A percentile compares a stretch with the other conserved stretches of the same genome.
Conservation (phyloP, 2,888 invertebrate species). For the Tetropium fuscum region DNA sequence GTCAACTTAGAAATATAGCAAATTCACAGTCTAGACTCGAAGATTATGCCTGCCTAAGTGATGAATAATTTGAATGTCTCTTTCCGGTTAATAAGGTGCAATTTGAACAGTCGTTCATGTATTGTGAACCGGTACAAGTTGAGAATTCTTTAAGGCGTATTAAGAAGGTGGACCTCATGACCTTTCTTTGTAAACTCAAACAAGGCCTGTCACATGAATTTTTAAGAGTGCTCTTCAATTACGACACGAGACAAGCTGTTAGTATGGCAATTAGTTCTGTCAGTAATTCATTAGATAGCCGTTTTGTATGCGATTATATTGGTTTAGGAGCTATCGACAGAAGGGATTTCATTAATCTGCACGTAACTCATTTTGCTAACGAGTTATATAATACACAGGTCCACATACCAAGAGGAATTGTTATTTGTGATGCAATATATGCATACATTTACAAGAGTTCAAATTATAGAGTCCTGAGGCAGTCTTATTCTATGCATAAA, state of each 20-base stretch:
- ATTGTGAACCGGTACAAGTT: not conserved
- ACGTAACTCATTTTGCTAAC: not conserved
- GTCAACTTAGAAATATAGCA: no score
- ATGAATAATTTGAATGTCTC: no score
- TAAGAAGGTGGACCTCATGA: not conserved
- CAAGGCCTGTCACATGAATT: not conserved
- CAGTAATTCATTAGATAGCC: not conserved
- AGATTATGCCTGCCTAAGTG: no score
- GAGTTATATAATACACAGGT: not conserved
- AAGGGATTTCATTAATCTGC: not conserved
- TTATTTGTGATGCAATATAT: not conserved
- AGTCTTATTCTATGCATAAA: not conserved
- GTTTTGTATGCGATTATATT: not conserved
- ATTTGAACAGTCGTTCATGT: no score
- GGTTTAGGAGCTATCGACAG: not conserved
- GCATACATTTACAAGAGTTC: not conserved
- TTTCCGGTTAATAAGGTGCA: no score
- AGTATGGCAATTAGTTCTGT: not conserved
- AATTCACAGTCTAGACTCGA: no score
- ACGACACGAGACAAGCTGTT: not conserved
- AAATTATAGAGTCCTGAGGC: not conserved
- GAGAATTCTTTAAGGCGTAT: not conserved
- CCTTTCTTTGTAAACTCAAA: not conserved
- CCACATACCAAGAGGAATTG: not conserved
- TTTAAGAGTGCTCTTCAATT: not conserved